These are phyloP conservation scores for Tragulus kanchil DNA, from an alignment of 2,113 vertebrate species.

Conservation along the genomic window DNA sequence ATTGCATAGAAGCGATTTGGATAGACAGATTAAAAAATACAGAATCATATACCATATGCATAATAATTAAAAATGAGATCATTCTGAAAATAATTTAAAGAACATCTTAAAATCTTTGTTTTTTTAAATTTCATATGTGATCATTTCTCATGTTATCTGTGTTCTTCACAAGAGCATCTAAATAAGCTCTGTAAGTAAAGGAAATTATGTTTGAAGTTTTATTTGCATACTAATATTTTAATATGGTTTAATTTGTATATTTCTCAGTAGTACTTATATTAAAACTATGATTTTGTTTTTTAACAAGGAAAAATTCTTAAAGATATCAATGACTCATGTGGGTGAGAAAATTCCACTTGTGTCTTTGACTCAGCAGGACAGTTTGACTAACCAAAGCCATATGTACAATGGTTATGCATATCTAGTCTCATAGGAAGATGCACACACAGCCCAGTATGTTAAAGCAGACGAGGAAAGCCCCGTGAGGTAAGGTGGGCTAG, in stretches of 20 bases:
- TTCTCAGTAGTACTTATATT: neutral
- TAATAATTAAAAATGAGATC: neutral
- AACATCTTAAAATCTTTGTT: neutral
- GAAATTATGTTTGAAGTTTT: neutral
- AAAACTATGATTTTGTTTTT: neutral
- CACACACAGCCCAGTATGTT: neutral
- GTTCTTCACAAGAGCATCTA: neutral
- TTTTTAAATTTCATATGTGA: neutral
- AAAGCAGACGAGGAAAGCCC: conserved; percentile 54
- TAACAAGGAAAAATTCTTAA: neutral
- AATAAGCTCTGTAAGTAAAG: neutral
- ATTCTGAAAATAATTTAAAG: neutral
- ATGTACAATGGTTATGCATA: neutral
- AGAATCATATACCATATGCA: neutral
- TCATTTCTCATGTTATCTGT: neutral
- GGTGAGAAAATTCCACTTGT: conserved; percentile 3
- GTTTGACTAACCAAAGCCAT: neutral
- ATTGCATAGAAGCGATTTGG: neutral
- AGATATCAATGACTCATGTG: too few species aligned
- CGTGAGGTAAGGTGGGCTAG: neutral
- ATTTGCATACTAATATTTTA: neutral
- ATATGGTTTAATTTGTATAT: neutral
- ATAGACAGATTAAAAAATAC: neutral
- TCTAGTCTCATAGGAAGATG: neutral
- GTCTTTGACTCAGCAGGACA: neutral